Conservation (phyloP, 2,888 invertebrate species). For the Galeruca laticollis region DNA sequence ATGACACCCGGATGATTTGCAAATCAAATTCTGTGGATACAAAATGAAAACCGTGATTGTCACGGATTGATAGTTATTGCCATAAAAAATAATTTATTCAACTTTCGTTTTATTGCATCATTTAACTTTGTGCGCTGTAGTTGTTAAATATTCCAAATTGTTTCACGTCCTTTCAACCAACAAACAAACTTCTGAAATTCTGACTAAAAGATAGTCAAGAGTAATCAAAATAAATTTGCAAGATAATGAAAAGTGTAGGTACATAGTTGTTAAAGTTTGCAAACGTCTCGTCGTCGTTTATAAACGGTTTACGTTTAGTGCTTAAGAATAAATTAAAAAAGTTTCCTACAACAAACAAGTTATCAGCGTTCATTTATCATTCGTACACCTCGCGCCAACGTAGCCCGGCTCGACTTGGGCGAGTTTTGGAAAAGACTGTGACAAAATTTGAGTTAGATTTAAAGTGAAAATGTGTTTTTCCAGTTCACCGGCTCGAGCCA, state of each 20-base stretch:
- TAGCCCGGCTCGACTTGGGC: background rate
- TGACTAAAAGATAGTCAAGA: background rate
- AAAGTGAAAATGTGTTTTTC: slow-evolving; percentile 53
- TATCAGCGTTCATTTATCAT: slow-evolving; percentile 26
- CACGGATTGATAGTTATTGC: no score
- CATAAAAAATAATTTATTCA: no score
- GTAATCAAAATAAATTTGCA: slow-evolving; percentile 13
- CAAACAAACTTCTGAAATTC: background rate
- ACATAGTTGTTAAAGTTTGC: slow-evolving; percentile 18
- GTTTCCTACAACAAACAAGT: slow-evolving; percentile 21
- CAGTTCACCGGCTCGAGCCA: slow-evolving; percentile 49
- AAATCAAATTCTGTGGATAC: no score
- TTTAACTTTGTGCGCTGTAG: no score
- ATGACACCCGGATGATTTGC: no score
- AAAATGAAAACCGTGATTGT: no score
- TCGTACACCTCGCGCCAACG: slow-evolving; percentile 12
- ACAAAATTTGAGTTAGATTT: slow-evolving; percentile 42
- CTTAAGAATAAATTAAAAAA: slow-evolving; percentile 32
- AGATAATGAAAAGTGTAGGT: slow-evolving; percentile 14
- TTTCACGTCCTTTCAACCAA: background rate
- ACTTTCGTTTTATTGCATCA: no score
- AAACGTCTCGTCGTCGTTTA: background rate
- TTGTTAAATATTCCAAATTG: background rate
- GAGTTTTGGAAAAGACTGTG: slow-evolving; percentile 29
- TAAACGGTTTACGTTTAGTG: slow-evolving; percentile 9